Base-by-base conservation (phyloP, 2,797 vertebrate species). In the Manis crassicaudata region DNA sequence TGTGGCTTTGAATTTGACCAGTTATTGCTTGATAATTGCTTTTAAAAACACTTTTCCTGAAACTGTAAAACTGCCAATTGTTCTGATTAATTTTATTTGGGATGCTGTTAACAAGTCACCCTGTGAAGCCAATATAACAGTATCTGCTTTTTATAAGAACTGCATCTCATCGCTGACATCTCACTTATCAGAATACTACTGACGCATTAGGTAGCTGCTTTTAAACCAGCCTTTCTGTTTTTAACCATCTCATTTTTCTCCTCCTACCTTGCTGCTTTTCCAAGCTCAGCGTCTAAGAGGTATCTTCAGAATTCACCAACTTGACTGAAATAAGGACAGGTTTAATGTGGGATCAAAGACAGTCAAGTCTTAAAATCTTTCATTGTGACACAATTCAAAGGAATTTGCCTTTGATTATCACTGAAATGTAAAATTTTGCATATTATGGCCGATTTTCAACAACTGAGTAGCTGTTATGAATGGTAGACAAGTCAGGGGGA, bases 21-120 rank as follows among this genome's bases (percentile, higher is more conserved):
- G 40, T 91, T 81, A 80, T 96, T 67, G 60, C 68, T 96, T 94
- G 50, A 84, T 90, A 60, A 3, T 72, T 97, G 88, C n/a, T 92
- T 94, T 92, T 40, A 52, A 73, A 95, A 94, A 76, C 20, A n/a
- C 50, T 93, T 91, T 79, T 81, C 32, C 40, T 6, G 35, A 80
- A 80, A 67, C 70, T 62, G 7, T 92, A 65, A 80, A 94, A 52
- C 35, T 70, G 67, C 35, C 35, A 84, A 54, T 89, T 82, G 35
- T 94, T 81, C 46, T 90, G 63, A 94, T 50, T 52, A 75, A 32
- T 92, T 95, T 95, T 35, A 60, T 82, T 92, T 92, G 65, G 58
- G 65, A 62, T 83, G 52, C 29, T 52, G 25, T 92, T 72, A 93
- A 46, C 46, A 85, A 93, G 14, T 88, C 50, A 89, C 32, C n/a